Conservation (phyloP, 2,797 vertebrate genomes). For the Vultur gryphus region DNA sequence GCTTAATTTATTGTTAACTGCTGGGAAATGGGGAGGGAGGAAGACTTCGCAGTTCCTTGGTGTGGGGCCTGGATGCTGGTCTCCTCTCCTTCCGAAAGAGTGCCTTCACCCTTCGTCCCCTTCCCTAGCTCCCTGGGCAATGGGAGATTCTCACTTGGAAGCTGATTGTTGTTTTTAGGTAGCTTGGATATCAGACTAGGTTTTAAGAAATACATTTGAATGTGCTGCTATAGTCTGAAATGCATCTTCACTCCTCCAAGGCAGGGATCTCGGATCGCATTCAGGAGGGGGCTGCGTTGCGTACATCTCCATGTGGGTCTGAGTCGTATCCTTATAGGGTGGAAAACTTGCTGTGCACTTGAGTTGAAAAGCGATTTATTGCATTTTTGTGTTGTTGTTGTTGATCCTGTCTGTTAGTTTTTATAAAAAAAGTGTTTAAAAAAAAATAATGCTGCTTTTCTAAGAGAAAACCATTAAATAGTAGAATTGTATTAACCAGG, state of each 20-base stretch:
- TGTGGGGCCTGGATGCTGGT: neutral
- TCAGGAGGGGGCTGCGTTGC: neutral
- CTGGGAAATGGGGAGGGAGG: neutral
- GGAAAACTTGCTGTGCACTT: neutral
- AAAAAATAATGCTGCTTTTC: conserved; percentile 62
- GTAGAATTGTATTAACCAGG: neutral
- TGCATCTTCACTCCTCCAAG: neutral
- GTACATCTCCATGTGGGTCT: accelerated
- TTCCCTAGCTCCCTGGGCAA: neutral
- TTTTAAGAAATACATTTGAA: neutral
- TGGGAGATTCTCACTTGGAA: neutral
- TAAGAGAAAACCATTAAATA: neutral
- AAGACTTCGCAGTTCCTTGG: neutral
- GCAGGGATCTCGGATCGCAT: neutral
- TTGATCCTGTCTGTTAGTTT: conserved; percentile 35
- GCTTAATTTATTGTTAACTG: conserved; percentile 65
- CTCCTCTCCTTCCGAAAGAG: neutral
- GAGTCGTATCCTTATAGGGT: neutral
- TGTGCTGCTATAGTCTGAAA: conserved; percentile 63
- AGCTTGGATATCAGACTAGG: conserved; percentile 5
- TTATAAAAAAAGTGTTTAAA: neutral
- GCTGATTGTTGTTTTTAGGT: neutral
- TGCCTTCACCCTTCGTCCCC: conserved; percentile 13
- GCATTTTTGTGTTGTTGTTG: neutral
- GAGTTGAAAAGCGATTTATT: neutral